Evolutionary conservation across 2,797 vertebrate species (phyloP).

Genomic region (Enteromius fasciolatus): DNA sequence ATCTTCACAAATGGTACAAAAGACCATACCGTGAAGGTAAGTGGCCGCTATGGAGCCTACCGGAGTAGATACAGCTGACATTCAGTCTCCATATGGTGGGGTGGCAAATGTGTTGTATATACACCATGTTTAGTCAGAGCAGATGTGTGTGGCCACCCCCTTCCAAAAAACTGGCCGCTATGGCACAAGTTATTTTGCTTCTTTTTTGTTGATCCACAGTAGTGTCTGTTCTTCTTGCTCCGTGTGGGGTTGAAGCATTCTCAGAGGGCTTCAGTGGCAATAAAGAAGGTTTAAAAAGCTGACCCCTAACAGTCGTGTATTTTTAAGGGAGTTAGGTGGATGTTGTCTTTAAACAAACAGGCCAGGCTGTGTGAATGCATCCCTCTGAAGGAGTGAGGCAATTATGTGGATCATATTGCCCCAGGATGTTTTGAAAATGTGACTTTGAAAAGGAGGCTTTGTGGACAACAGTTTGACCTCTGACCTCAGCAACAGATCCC

Average conservation of each 20-base stretch:
- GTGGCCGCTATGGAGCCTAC: constrained; percentile 37
- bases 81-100: constrained; percentile 51
- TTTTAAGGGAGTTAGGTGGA: constrained; percentile 57
- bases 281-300: constrained; percentile 47
- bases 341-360: constrained; percentile 62
- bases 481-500: constrained; percentile 58
- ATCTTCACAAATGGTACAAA: constrained; percentile 48
- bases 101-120: constrained; percentile 45
- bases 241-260: constrained; percentile 31
- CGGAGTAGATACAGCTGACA: constrained; percentile 29
- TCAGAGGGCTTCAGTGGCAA: constrained; percentile 35
- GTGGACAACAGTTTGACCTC: constrained; percentile 62
- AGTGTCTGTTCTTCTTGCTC: constrained; percentile 9
- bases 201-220: constrained; percentile 30
- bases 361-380: constrained; percentile 49
- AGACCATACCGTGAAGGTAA: constrained; percentile 43
- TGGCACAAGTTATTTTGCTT: constrained; percentile 39
- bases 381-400: constrained; percentile 56
- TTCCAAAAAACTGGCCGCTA: constrained; percentile 41
- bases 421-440: constrained; percentile 61
- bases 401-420: constrained; percentile 62
- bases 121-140: constrained; percentile 35
- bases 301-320: constrained; percentile 47
- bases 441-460: constrained; percentile 60
- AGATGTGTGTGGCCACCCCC: constrained; percentile 51